phyloP scores from a whole-genome alignment of 2,113 vertebrate species.

The Meles meles region DNA sequence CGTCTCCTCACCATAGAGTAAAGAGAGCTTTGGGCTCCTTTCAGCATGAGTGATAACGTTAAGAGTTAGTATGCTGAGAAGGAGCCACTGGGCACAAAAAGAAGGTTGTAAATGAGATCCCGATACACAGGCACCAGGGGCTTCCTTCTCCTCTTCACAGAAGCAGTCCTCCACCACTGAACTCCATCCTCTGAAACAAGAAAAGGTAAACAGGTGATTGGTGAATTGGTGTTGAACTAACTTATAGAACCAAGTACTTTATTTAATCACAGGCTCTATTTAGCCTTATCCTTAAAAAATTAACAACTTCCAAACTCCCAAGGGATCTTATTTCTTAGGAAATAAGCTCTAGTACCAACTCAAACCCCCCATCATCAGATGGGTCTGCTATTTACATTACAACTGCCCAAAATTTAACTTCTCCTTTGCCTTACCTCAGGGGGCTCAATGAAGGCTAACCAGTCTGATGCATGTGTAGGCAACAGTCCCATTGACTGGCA shows the following conservation, averaged over 20 bases:
- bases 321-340: conserved; percentile 16
- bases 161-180: conserved; percentile 94
- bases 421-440: conserved; percentile 88
- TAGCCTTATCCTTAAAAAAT: conserved; percentile 10
- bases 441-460: conserved; percentile 97
- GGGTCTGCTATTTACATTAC: not conserved
- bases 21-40: conserved; percentile 16
- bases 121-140: not conserved
- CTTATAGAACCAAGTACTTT: not conserved
- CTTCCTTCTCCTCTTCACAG: conserved; percentile 78
- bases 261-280: conserved; percentile 2
- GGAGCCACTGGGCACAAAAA: not conserved
- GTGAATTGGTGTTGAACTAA: not conserved
- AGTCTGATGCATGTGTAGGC: conserved; percentile 96
- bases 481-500: conserved; percentile 98
- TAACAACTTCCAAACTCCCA: conserved; percentile 28
- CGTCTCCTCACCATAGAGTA: conserved; percentile 6
- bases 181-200: conserved; percentile 90
- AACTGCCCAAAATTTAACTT: not conserved
- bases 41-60: not conserved
- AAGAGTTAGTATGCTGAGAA: not conserved
- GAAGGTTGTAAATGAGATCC: not conserved
- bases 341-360: not conserved
- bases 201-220: not conserved
- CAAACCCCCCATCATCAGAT: not conserved